phyloP scores from a whole-genome alignment of 2,113 vertebrate species.

The Paramisgurnus dabryanus region DNA sequence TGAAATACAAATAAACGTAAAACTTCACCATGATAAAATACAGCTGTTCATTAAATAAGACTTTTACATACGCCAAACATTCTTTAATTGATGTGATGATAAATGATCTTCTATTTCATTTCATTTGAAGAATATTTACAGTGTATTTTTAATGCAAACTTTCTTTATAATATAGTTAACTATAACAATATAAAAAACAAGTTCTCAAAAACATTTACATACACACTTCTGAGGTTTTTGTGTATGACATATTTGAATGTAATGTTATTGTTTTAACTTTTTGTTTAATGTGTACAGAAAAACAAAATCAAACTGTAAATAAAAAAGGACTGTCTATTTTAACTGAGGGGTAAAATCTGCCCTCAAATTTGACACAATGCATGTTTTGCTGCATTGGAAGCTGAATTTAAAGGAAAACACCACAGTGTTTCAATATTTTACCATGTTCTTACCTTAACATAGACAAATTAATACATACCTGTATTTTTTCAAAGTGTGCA shows the following conservation, averaged over 20 bases:
- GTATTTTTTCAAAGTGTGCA: too few species aligned
- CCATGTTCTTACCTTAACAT: too few species aligned
- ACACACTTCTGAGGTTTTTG: not conserved
- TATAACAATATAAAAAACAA: constrained; percentile 69
- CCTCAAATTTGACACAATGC: too few species aligned
- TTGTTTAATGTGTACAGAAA: not conserved
- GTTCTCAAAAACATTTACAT: not conserved
- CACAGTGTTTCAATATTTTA: too few species aligned
- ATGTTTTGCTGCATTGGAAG: too few species aligned
- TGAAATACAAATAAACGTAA: not conserved
- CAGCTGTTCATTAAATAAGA: not conserved
- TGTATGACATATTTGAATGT: not conserved
- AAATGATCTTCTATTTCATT: constrained; percentile 12
- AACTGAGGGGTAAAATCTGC: too few species aligned
- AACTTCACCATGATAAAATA: not conserved
- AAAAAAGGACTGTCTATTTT: too few species aligned
- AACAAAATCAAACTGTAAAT: not conserved
- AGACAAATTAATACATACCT: too few species aligned
- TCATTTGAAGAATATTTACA: constrained; percentile 52
- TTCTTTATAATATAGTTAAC: constrained; percentile 47
- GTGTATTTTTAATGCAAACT: constrained; percentile 61
- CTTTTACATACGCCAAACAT: not conserved
- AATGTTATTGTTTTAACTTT: not conserved
- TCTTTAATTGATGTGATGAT: not conserved
- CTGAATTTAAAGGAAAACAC: too few species aligned